A percentile compares a stretch with the other conserved stretches of the same genome.
These are phyloP conservation scores for Ophthalmolycus amberensis DNA, from an alignment of 2,113 vertebrate species.

Conservation along the genomic window DNA sequence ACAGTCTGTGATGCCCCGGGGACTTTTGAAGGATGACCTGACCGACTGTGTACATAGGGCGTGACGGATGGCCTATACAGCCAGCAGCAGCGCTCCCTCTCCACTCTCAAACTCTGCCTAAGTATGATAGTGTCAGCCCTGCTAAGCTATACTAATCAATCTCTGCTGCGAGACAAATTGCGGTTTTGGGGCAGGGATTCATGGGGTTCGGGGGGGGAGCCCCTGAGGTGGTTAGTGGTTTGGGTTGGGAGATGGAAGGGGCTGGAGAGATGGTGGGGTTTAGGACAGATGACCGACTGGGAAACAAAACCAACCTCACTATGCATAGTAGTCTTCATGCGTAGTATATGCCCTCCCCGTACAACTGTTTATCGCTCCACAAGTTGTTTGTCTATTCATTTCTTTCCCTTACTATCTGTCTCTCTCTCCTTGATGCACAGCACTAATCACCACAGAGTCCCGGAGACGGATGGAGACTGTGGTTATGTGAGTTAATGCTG, in stretches of 20 bases:
- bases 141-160: slow-evolving; percentile 69
- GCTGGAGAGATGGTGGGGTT: slow-evolving; percentile 28
- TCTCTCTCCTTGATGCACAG: slow-evolving; percentile 39
- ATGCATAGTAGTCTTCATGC: slow-evolving; percentile 6
- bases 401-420: slow-evolving; percentile 38
- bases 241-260: slow-evolving; percentile 31
- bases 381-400: slow-evolving; percentile 41
- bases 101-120: slow-evolving; percentile 45
- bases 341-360: slow-evolving; percentile 22
- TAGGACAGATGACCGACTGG: slow-evolving; percentile 46
- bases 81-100: slow-evolving; percentile 57
- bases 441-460: slow-evolving; percentile 58
- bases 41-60: slow-evolving; percentile 65
- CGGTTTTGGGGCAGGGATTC: slow-evolving; percentile 60
- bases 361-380: slow-evolving; percentile 31
- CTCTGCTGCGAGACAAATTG: slow-evolving; percentile 73
- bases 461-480: slow-evolving; percentile 74
- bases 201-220: slow-evolving; percentile 42
- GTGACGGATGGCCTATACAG: slow-evolving; percentile 69
- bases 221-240: slow-evolving; percentile 59
- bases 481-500: slow-evolving; percentile 66
- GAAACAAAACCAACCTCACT: slow-evolving; percentile 54
- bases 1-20: slow-evolving; percentile 43
- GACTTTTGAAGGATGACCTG: slow-evolving; percentile 48
- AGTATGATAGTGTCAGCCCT: slow-evolving; percentile 54